Evolutionary conservation across 2,888 invertebrate species (phyloP), one percentile per base, ranked within the genome.

Genomic region (Agonopterix alstromeriana): DNA sequence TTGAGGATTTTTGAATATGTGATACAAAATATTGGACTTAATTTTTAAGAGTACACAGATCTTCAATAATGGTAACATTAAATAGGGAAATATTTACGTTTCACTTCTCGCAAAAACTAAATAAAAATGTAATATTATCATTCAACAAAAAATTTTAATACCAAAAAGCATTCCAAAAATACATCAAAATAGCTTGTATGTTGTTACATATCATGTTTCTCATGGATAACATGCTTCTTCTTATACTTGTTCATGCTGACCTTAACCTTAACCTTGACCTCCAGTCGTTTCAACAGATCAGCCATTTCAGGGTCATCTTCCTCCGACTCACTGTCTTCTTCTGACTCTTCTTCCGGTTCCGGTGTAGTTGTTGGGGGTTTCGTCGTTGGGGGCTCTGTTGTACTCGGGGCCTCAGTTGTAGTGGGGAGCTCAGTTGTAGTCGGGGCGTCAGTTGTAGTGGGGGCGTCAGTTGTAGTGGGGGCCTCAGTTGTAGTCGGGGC

Each of bases 211-310:
- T 27, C 27, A 27, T 48, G 47, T 41, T 38, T 40, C 8, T 52
- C 41, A 12, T 53, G 51, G 36, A 51, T 46, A 35, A 49, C 47
- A 12, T 53, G 36, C 52, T 69, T 70, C 4, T 63, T 65, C 36
- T 67, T 67, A 51, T 64, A 72, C 50, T 82, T 84, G 54, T 73
- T 79, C 49, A 86, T 50, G 45, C 65, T 71, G 40, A 87, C 82
- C 53, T 78, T 81, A 17, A 86, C 85, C 53, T 82, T 81, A 17
- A 87, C 85, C 55, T 75, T 72, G 0, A 86, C 76, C 60, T 82
- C 73, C 38, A 87, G 63, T 44, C 70, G 76, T 58, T 86, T 86
- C 10, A 83, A 60, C 7, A 83, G 59, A 36, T 84, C 65, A 0
- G 71, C 63, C 3, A 77, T 40, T 42, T 83, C 75, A 2, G 67